Percentiles rank a stretch among this genome's conserved stretches.
Conservation (phyloP, 2,888 invertebrate genomes). For the Dynastes maya region DNA sequence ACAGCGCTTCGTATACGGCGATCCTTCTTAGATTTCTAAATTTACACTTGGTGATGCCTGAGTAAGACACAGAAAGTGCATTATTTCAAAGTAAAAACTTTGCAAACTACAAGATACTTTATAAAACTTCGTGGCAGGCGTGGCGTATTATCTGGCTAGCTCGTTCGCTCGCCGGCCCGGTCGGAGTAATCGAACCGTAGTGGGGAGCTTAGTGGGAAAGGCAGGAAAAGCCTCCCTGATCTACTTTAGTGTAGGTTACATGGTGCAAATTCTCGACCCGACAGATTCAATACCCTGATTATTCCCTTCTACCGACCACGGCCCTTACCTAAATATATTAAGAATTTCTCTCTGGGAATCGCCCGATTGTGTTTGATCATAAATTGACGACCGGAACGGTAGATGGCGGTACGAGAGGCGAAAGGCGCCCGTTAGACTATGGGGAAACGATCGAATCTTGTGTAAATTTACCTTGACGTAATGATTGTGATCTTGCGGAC, state of each 20-base stretch:
- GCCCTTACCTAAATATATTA: constrained; percentile 45
- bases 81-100: constrained; percentile 48
- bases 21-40: constrained; percentile 27
- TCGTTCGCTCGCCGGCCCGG: constrained; percentile 37
- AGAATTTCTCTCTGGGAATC: constrained; percentile 38
- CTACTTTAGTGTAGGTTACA: constrained; percentile 58
- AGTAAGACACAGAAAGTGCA: constrained; percentile 47
- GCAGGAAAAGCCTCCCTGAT: constrained; percentile 56
- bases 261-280: constrained; percentile 58
- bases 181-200: constrained; percentile 51
- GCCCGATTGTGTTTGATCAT: constrained; percentile 42
- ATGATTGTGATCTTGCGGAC: background rate
- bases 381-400: constrained; percentile 7
- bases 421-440: background rate
- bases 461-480: constrained; percentile 13
- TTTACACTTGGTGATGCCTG: constrained; percentile 26
- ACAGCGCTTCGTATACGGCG: background rate
- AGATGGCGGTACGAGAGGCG: background rate
- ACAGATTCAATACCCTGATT: constrained; percentile 57
- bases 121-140: constrained; percentile 47
- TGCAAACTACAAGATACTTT: constrained; percentile 50
- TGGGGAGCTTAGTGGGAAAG: constrained; percentile 46
- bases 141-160: constrained; percentile 44
- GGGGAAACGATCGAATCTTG: constrained; percentile 7
- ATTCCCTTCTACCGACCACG: constrained; percentile 55